A percentile compares a stretch with the other conserved stretches of the same genome.
Conservation (phyloP, 2,797 vertebrate species). For the Enteromius viviparus region DNA sequence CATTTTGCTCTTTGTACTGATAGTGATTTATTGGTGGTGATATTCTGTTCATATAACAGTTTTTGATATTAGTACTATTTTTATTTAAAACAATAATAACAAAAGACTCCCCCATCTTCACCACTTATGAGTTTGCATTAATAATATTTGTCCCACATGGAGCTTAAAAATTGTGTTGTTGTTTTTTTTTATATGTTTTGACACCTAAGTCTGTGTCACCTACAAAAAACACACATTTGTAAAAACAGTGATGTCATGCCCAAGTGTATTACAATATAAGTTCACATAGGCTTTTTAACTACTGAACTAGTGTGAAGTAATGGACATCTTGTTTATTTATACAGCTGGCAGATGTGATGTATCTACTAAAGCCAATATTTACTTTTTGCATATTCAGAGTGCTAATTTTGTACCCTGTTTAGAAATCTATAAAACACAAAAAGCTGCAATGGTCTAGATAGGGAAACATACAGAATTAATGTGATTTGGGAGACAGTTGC, state of each 20-base stretch:
- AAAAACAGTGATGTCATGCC: too few species aligned
- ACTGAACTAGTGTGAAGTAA: too few species aligned
- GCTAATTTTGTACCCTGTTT: background rate
- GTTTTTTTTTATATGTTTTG: too few species aligned
- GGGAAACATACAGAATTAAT: background rate
- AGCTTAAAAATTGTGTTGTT: too few species aligned
- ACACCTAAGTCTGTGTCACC: too few species aligned
- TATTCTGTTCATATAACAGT: background rate
- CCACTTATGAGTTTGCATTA: background rate
- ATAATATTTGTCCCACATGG: background rate
- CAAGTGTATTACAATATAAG: too few species aligned
- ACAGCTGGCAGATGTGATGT: background rate
- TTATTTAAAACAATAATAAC: background rate
- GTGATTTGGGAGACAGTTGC: conserved; percentile 2
- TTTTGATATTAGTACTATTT: background rate
- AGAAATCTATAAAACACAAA: background rate
- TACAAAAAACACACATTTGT: too few species aligned
- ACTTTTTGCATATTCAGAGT: background rate
- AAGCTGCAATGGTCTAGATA: conserved; percentile 5
- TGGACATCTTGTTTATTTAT: too few species aligned
- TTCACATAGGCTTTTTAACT: too few species aligned
- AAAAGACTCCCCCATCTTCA: background rate
- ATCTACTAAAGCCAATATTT: background rate
- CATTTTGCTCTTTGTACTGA: background rate
- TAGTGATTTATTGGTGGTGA: background rate